These are phyloP conservation scores for Cheilinus undulatus DNA, from an alignment of 2,113 vertebrate species.

Conservation along the genomic window DNA sequence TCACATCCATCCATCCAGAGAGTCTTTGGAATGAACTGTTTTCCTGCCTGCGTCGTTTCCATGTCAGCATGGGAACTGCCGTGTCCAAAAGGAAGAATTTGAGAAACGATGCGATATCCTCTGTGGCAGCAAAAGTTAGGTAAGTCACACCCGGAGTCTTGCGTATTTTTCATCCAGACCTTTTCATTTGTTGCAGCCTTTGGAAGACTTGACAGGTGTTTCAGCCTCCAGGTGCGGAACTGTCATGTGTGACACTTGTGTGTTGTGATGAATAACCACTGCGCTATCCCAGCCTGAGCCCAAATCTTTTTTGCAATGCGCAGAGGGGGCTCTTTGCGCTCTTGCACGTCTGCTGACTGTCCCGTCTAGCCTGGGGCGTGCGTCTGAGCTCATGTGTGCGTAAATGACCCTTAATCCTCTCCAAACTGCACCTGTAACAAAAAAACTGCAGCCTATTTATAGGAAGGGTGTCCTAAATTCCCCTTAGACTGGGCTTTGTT, in stretches of 20 bases:
- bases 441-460: not conserved
- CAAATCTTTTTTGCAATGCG: conserved; percentile 32
- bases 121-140: conserved; percentile 98
- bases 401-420: not conserved
- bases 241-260: conserved; percentile 16
- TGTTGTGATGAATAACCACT: conserved; percentile 31
- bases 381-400: conserved; percentile 1
- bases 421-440: not conserved
- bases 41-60: conserved; percentile 77
- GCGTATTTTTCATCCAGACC: not conserved
- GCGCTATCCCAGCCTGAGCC: conserved; percentile 41
- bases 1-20: conserved; percentile 52
- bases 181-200: not conserved
- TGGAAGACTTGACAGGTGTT: not conserved
- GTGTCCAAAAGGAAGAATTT: conserved; percentile 95
- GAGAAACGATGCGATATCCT: conserved; percentile 96
- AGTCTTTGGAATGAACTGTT: conserved; percentile 81
- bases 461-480: not conserved
- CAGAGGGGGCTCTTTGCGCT: conserved; percentile 31
- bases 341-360: conserved; percentile 38
- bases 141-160: conserved; percentile 78
- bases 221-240: conserved; percentile 25
- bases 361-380: conserved; percentile 54
- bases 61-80: conserved; percentile 93
- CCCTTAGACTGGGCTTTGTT: not conserved